Percentiles rank a stretch among this genome's conserved stretches.
These are phyloP conservation scores for Sinocyclocheilus maitianheensis DNA, from an alignment of 2,113 vertebrate genomes.

Conservation along the genomic window DNA sequence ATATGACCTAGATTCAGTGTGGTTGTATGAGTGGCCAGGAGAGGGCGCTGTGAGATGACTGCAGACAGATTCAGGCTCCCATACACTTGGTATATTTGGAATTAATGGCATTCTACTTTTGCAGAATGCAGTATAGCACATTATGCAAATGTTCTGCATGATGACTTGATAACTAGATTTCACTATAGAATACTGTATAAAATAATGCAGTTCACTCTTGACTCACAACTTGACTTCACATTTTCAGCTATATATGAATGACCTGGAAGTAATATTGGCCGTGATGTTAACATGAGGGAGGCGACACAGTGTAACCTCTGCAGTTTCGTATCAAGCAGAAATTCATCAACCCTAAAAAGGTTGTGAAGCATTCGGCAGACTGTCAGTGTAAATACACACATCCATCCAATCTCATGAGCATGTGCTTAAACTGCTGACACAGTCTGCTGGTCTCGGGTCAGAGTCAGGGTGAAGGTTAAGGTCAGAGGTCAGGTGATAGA, in stretches of 20 bases:
- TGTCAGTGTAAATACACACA: background rate
- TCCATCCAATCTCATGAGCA: background rate
- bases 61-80: background rate
- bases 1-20: conserved; percentile 20
- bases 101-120: background rate
- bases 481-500: conserved; percentile 28
- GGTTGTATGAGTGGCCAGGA: conserved; percentile 38
- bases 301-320: background rate
- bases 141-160: background rate
- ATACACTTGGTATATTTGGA: background rate
- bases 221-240: too few relatives aligned
- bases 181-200: too few relatives aligned
- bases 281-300: background rate
- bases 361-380: background rate
- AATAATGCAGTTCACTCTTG: too few relatives aligned
- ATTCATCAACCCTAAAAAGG: background rate
- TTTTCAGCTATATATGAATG: too few relatives aligned
- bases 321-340: background rate
- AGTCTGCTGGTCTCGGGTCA: background rate
- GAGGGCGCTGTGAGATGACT: conserved; percentile 49
- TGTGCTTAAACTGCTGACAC: background rate
- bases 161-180: too few relatives aligned
- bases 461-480: conserved; percentile 17
- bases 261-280: too few relatives aligned
- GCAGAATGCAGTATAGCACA: background rate